Percentiles rank a stretch among this genome's conserved stretches.
Evolutionary conservation across 2,113 vertebrate genomes (phyloP).

Genomic region (Quiscalus mexicanus): DNA sequence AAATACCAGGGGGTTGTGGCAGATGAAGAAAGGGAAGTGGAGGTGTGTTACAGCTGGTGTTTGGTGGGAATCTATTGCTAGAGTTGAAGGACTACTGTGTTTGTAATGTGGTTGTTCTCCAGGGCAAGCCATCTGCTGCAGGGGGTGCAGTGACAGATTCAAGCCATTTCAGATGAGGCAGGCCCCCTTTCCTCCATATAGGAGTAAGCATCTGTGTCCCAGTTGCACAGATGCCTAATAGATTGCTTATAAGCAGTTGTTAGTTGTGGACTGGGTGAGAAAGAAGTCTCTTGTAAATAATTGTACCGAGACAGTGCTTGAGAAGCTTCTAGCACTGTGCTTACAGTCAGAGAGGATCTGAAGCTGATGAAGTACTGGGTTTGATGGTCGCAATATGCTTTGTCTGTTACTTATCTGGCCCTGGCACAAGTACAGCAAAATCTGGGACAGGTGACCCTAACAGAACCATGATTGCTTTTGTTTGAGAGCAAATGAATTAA

Average conservation of each 20-base stretch:
- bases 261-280: neutral
- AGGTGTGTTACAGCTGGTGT: neutral
- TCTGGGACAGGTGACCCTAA: neutral
- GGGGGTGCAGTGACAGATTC: neutral
- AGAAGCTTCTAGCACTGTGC: neutral
- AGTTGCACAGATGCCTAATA: neutral
- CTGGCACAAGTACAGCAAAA: neutral
- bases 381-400: neutral
- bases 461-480: neutral
- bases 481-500: neutral
- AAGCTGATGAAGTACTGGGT: neutral
- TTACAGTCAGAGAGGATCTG: neutral
- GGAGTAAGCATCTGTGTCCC: neutral
- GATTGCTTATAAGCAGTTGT: neutral
- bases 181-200: neutral
- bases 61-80: neutral
- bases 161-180: neutral
- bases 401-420: neutral
- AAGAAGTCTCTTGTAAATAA: neutral
- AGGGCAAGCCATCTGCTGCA: neutral
- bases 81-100: neutral
- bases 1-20: fast-evolving
- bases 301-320: neutral
- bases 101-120: neutral
- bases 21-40: neutral